Base-by-base conservation (phyloP, 2,888 invertebrate species). In the Dynastes tityus region DNA sequence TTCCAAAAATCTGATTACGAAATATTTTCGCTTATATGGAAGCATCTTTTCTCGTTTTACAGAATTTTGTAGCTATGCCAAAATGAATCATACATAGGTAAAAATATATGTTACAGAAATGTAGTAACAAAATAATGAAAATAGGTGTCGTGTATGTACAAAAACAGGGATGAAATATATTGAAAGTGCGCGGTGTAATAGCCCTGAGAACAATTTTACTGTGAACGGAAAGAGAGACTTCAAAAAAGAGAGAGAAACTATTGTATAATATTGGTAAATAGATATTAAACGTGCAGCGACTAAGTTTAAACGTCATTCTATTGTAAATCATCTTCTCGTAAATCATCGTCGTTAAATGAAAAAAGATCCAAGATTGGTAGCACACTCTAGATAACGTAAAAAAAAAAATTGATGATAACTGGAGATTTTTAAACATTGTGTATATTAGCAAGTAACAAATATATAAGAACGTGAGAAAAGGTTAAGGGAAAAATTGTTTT, bases 131-230 rank as follows among this genome's bases (percentile, higher is more conserved):
- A 81, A 82, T 86, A 86, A 85, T 85, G 84, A 86, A 84, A 84
- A 84, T 85, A 85, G 84, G 83, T 85, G 88, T 88, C 86, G 88
- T 88, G 88, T 87, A 88, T 88, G 88, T 88, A 88, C 87, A 87
- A 86, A 87, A 74, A 80, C 63, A 80, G 4, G 22, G 45, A 74
- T 58, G 61, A 74, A 58, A 73, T 22, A 61, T 32, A 73, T 58
- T 16, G 55, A 58, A 73, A 55, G 73, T 74, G 86, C 86, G 86
- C 87, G 87, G 87, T 87, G 87, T 86, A 87, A 86, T 86, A 83
- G 83, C 82, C 83, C 85, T 83, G 84, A 58, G 55, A 85, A 84
- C 84, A 81, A 76, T 83, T 78, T 80, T 80, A 77, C 78, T 58
- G 55, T 58, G 70, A 61, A 45, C 45, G 61, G 77, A 78, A 81